Evolutionary conservation across 2,797 vertebrate species (phyloP).

Genomic region (Pteropus rufus): DNA sequence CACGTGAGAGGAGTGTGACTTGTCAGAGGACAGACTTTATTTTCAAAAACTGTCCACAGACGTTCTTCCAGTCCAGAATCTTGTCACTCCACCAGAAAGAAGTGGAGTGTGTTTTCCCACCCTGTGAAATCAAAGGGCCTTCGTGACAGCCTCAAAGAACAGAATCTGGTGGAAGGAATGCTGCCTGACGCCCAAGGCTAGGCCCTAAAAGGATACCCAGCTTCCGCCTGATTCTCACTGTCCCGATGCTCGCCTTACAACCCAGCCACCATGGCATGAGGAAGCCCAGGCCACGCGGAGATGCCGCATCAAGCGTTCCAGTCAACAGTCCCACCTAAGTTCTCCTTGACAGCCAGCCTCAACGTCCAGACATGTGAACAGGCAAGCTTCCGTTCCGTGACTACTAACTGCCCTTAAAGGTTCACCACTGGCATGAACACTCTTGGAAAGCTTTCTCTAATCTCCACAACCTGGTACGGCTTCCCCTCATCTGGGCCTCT

Average conservation of each 20-base stretch:
- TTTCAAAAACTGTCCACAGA: not conserved
- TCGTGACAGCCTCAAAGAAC: not conserved
- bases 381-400: not conserved
- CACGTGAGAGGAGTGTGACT: not conserved
- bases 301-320: not conserved
- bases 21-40: not conserved
- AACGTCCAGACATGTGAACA: not conserved
- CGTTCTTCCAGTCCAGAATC: not conserved
- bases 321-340: not conserved
- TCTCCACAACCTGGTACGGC: no score
- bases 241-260: not conserved
- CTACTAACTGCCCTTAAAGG: not conserved
- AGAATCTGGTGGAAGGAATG: not conserved
- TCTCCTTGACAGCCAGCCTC: not conserved
- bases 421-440: not conserved
- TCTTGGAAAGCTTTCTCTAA: not conserved
- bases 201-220: not conserved
- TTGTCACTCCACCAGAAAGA: not conserved
- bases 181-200: not conserved
- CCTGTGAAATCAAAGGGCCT: not conserved
- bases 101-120: not conserved
- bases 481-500: not conserved
- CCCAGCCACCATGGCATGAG: not conserved
- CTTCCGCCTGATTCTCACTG: not conserved
- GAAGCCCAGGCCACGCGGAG: not conserved